phyloP scores from a whole-genome alignment of 1,140 invertebrate genomes.

The Drosophila sproati region DNA sequence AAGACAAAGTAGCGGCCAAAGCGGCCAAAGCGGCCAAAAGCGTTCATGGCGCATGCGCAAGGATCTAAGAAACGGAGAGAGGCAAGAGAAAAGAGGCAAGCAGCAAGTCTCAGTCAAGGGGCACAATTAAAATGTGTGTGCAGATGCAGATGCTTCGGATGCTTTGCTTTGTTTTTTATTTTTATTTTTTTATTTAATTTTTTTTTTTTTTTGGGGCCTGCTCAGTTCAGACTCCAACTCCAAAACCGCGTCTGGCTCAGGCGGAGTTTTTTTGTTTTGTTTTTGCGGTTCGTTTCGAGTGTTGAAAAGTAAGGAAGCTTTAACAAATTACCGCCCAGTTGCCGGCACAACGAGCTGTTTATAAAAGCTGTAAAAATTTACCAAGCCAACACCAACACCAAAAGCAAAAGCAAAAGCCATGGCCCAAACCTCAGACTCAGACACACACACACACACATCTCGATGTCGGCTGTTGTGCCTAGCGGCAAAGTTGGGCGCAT shows the following conservation, averaged over 20 bases:
- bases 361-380: conserved; percentile 76
- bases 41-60: conserved; percentile 57
- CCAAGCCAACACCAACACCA: conserved; percentile 67
- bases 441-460: conserved; percentile 9
- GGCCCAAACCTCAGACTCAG: conserved; percentile 14
- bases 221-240: neutral
- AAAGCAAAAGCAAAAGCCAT: conserved; percentile 35
- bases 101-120: conserved; percentile 44
- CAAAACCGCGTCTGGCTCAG: too few relatives aligned
- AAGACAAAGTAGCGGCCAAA: conserved; percentile 69
- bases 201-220: conserved; percentile 10
- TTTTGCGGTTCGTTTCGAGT: conserved; percentile 51
- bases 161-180: neutral
- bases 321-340: conserved; percentile 84
- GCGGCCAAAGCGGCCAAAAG: conserved; percentile 10
- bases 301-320: conserved; percentile 85
- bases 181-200: too few relatives aligned
- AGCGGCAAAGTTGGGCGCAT: conserved; percentile 66
- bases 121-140: conserved; percentile 65
- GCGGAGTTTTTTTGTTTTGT: neutral
- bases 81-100: conserved; percentile 14
- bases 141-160: conserved; percentile 15
- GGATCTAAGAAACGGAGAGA: conserved; percentile 50
- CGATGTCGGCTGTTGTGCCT: conserved; percentile 53
- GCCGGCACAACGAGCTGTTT: conserved; percentile 57